Percentiles rank a stretch among this genome's conserved stretches.
These are phyloP conservation scores for Telmatherina bonti DNA, from an alignment of 2,797 vertebrate species.

Conservation along the genomic window DNA sequence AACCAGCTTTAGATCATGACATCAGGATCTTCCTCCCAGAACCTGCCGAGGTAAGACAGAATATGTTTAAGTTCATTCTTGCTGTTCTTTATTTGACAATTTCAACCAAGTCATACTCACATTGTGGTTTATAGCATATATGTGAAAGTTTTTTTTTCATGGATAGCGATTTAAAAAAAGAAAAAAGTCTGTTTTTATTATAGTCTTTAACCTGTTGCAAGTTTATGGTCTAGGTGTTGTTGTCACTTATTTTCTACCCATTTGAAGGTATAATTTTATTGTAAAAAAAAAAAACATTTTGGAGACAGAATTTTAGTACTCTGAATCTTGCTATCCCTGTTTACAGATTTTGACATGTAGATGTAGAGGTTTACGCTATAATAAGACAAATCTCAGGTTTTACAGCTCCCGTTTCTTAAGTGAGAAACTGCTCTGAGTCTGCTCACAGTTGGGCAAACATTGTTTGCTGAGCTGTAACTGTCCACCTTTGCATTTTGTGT, in stretches of 20 bases:
- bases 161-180: too few species aligned
- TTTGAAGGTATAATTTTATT: constrained; percentile 63
- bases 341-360: constrained; percentile 65
- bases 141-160: not conserved
- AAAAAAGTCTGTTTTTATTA: not conserved
- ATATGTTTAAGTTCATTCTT: constrained; percentile 34
- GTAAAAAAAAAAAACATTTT: constrained; percentile 55
- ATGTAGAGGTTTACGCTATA: constrained; percentile 42
- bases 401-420: constrained; percentile 36
- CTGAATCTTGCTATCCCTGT: constrained; percentile 77
- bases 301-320: constrained; percentile 36
- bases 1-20: constrained; percentile 32
- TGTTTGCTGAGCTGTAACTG: constrained; percentile 1
- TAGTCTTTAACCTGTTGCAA: constrained; percentile 64
- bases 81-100: constrained; percentile 2
- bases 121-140: not conserved
- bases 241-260: constrained; percentile 38
- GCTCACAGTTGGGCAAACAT: constrained; percentile 9
- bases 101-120: not conserved
- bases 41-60: constrained; percentile 69
- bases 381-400: constrained; percentile 27
- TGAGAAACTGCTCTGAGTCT: constrained; percentile 6
- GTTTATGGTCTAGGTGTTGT: constrained; percentile 32
- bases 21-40: constrained; percentile 50
- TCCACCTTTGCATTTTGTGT: constrained; percentile 1